phyloP scores from a whole-genome alignment of 2,888 invertebrate species.

The Cheilosia grossa region DNA sequence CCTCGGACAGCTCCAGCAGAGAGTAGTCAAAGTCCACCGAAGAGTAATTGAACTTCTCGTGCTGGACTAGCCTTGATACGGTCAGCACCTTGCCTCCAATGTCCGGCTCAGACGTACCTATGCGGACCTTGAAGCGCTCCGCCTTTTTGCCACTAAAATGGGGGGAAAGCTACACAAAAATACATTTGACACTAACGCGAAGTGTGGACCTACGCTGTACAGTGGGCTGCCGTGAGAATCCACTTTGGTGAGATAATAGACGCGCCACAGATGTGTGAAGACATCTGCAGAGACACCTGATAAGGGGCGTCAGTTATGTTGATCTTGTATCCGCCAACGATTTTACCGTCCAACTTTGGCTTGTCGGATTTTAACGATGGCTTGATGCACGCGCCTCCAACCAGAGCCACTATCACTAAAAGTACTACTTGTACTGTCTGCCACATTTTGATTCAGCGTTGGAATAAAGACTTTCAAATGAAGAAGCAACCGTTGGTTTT shows the following conservation, averaged over 20 bases:
- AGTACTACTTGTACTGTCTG: not conserved
- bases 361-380: conserved; percentile 54
- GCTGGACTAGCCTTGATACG: conserved; percentile 84
- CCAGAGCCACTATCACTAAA: not conserved
- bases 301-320: conserved; percentile 82
- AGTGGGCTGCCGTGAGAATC: conserved; percentile 83
- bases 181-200: not conserved
- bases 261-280: conserved; percentile 82
- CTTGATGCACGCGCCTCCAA: conserved; percentile 53
- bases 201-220: conserved; percentile 80
- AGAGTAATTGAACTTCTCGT: conserved; percentile 85
- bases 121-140: conserved; percentile 82
- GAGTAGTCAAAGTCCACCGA: conserved; percentile 86
- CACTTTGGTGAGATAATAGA: conserved; percentile 81
- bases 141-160: conserved; percentile 78
- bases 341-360: conserved; percentile 82
- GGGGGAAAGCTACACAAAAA: not conserved
- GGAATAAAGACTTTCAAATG: conserved; percentile 17
- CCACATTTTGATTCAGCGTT: conserved; percentile 43
- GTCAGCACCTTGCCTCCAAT: conserved; percentile 84
- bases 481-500: conserved; percentile 33
- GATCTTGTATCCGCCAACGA: conserved; percentile 82
- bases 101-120: conserved; percentile 84
- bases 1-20: conserved; percentile 84
- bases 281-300: conserved; percentile 81